phyloP scores from a whole-genome alignment of 2,797 vertebrate genomes.

The Atherinosoma microstoma region DNA sequence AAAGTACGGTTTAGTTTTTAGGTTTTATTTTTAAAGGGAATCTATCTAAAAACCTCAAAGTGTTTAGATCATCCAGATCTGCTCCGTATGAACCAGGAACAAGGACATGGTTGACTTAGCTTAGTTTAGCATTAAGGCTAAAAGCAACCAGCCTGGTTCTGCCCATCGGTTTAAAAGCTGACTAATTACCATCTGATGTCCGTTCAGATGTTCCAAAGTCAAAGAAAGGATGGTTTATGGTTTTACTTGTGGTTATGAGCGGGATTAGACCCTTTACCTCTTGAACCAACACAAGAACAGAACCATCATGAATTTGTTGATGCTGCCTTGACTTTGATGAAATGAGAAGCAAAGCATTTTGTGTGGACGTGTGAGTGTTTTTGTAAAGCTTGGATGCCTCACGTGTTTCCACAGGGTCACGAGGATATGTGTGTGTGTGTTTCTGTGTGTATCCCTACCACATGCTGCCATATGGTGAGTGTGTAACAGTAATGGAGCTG shows the following conservation, averaged over 20 bases:
- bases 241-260: neutral
- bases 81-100: neutral
- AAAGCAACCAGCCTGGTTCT: neutral
- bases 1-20: too few relatives aligned
- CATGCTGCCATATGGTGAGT: conserved; percentile 48
- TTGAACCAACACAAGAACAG: neutral
- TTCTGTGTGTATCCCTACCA: neutral
- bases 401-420: neutral
- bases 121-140: neutral
- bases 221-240: neutral
- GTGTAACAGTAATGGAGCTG: conserved; percentile 39
- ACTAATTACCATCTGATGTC: neutral
- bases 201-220: neutral
- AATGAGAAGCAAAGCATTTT: neutral
- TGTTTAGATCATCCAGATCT: neutral
- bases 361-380: neutral
- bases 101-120: neutral
- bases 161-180: neutral
- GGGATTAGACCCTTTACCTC: neutral
- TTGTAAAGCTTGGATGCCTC: neutral
- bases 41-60: too few relatives aligned
- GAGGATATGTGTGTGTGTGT: neutral
- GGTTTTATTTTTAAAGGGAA: too few relatives aligned
- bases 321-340: neutral
- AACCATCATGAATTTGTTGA: neutral